Base-by-base conservation (phyloP, 2,113 vertebrate genomes). In the Pelodiscus sinensis region DNA sequence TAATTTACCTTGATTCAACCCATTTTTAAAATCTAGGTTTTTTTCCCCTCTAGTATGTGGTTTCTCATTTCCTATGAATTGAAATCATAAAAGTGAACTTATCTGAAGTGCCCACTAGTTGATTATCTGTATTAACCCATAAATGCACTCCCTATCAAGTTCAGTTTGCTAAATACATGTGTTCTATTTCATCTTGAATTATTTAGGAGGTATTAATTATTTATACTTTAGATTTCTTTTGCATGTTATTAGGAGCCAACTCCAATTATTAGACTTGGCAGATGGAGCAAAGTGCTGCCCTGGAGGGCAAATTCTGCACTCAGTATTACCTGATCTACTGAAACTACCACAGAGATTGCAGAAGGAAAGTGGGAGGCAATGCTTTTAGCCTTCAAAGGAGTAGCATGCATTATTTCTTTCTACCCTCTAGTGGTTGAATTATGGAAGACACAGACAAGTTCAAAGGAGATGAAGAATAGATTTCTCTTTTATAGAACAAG, bases 201-300 rank as follows among this genome's bases (percentile, higher is more conserved):
- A 97, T 97, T 96, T 44, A 97, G 85, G 68, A 57, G 68, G 21
- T 79, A 90, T 96, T 92, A 90, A 96, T 96, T 94, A 96, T 97
- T 96, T 81, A 97, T 44, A 60, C 75, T 16, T 57, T 25, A 27
- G 18, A 89, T 93, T 84, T 91, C 81, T 89, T 89, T 79, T 58
- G 88, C n/a, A 95, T 95, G 89, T 4, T 85, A 91, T 2, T 65
- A 4, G 7, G 92, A 92, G 57, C 15, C 90, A 38, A 21, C 54
- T 79, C 78, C 82, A 35, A 81, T 21, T 82, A 82, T 24, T 73
- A 86, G 85, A n/a, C 6, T 22, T 54, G 92, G 82, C 93, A 95
- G 90, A 29, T 55, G n/a, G 3, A 91, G 84, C 84, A 90, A 35
- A 85, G 88, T 1, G 0, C 77, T 73, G 82, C 56, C 82, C 51